Evolutionary conservation across 2,113 vertebrate species (phyloP).

Genomic region (Panurus biarmicus): DNA sequence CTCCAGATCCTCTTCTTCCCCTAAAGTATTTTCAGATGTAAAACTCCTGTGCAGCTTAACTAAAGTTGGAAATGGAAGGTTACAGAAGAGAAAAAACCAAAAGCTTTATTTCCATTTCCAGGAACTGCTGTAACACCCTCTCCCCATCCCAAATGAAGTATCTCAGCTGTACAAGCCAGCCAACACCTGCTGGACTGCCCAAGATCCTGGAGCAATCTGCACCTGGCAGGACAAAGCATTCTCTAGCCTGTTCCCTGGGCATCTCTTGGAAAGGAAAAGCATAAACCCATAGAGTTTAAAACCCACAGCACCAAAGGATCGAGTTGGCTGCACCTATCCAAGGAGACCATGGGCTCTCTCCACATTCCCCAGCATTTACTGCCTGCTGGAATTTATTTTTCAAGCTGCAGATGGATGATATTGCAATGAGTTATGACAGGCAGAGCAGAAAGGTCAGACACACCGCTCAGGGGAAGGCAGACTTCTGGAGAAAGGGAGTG

Average conservation of each 20-base stretch:
- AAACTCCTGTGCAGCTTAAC: neutral
- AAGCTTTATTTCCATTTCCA: neutral
- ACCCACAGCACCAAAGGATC: neutral
- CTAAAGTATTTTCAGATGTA: neutral
- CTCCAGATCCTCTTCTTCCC: neutral
- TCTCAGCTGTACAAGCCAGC: neutral
- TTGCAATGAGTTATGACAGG: neutral
- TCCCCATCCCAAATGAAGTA: neutral
- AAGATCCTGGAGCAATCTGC: neutral
- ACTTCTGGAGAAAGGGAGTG: neutral
- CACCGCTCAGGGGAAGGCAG: neutral
- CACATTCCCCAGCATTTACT: neutral
- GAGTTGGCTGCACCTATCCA: neutral
- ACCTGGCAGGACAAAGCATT: neutral
- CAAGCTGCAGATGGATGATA: neutral
- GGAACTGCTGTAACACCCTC: neutral
- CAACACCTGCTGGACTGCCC: neutral
- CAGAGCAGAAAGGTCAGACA: neutral
- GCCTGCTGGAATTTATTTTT: neutral
- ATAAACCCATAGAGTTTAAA: neutral
- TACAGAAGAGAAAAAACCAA: neutral
- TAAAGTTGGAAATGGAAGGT: neutral
- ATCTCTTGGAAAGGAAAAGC: neutral
- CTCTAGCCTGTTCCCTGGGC: neutral
- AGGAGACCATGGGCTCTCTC: neutral